Evolutionary conservation across 1,140 invertebrate species (phyloP).

Genomic region (Bombus ignitus): DNA sequence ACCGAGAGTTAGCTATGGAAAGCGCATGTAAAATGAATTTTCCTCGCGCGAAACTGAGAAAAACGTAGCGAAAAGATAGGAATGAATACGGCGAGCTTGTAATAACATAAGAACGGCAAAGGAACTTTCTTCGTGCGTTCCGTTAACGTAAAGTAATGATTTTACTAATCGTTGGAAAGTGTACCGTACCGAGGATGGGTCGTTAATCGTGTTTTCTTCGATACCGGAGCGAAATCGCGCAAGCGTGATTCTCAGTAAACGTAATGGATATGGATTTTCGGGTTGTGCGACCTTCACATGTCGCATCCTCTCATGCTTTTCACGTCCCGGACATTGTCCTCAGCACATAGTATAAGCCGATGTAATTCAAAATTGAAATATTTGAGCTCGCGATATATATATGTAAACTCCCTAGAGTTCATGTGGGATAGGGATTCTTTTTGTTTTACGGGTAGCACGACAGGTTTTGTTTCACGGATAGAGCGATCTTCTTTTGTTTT

Average conservation of each 20-base stretch:
- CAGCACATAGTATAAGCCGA: too few species aligned
- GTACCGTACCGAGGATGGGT: neutral
- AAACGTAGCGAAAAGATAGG: too few species aligned
- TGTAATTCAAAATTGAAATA: too few species aligned
- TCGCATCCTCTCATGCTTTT: constrained; percentile 57
- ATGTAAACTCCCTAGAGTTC: too few species aligned
- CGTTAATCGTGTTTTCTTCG: constrained; percentile 44
- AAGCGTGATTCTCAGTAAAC: constrained; percentile 57
- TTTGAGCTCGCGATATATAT: too few species aligned
- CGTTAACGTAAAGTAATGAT: neutral
- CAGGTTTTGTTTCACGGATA: too few species aligned
- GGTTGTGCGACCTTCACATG: constrained; percentile 72
- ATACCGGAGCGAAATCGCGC: constrained; percentile 51
- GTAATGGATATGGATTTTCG: constrained; percentile 77
- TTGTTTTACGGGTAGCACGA: too few species aligned
- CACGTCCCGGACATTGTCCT: constrained; percentile 47
- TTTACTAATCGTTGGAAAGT: neutral
- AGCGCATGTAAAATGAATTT: too few species aligned
- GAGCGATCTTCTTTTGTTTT: too few species aligned
- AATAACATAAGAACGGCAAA: neutral
- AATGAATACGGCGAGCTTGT: neutral
- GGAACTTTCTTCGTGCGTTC: neutral
- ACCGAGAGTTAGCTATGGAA: neutral
- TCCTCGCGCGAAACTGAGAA: too few species aligned
- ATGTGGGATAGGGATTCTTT: too few species aligned